These are phyloP conservation scores for Lasioglossum villosulum DNA, from an alignment of 2,888 invertebrate species.

Conservation along the genomic window DNA sequence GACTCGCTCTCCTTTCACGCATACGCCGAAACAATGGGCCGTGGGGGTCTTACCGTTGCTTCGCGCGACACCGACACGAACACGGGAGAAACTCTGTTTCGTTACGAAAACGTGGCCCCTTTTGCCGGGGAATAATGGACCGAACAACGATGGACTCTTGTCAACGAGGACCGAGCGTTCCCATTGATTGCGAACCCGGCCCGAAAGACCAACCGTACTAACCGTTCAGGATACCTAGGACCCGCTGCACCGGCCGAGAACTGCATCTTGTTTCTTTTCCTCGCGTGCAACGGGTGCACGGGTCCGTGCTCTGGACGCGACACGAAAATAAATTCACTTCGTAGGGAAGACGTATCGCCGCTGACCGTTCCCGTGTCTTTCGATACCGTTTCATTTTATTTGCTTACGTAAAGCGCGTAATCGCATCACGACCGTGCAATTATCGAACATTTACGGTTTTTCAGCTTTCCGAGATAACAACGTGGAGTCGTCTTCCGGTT, in stretches of 20 bases:
- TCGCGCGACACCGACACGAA: neutral
- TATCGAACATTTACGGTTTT: neutral
- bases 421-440: neutral
- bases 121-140: constrained; percentile 44
- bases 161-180: constrained; percentile 56
- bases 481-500: neutral
- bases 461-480: neutral
- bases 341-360: neutral
- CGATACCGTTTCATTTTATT: neutral
- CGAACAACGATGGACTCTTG: constrained; percentile 40
- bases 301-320: constrained; percentile 62
- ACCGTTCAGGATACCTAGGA: constrained; percentile 74
- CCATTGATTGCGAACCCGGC: constrained; percentile 50
- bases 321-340: constrained; percentile 72
- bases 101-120: constrained; percentile 39
- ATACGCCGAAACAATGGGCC: constrained; percentile 17
- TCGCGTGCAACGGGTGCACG: constrained; percentile 70
- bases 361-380: neutral
- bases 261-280: constrained; percentile 75
- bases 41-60: neutral
- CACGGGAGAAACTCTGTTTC: neutral
- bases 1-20: neutral
- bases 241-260: constrained; percentile 70
- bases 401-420: neutral
- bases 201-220: constrained; percentile 65